phyloP scores from a whole-genome alignment of 1,140 invertebrate genomes.

The Tribolium madens region DNA sequence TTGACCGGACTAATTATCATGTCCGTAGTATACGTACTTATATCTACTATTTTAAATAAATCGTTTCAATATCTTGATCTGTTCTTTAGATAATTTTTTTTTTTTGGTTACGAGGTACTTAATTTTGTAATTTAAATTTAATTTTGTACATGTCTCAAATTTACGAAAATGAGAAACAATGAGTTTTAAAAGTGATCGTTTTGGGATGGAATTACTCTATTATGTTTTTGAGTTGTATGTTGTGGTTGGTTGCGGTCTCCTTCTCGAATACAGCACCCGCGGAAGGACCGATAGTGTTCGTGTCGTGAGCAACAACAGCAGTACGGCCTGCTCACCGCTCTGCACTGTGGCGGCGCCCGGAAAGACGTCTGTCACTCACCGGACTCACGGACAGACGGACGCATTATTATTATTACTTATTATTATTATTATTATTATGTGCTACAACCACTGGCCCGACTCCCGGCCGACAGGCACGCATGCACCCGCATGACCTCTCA shows the following conservation, averaged over 20 bases:
- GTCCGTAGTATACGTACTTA: too few species aligned
- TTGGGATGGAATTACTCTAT: too few species aligned
- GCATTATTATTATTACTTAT: too few species aligned
- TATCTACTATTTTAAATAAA: too few species aligned
- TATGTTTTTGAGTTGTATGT: constrained; percentile 58
- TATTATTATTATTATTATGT: constrained; percentile 21
- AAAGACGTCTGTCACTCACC: constrained; percentile 48
- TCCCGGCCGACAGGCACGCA: constrained; percentile 56
- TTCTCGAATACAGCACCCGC: constrained; percentile 83
- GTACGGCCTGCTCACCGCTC: constrained; percentile 57
- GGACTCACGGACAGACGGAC: constrained; percentile 54
- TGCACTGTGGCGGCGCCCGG: constrained; percentile 57
- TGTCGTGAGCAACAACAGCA: constrained; percentile 59
- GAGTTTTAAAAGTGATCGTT: too few species aligned
- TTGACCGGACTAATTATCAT: too few species aligned
- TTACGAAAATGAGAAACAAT: too few species aligned
- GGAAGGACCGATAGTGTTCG: constrained; percentile 72
- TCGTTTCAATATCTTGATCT: too few species aligned
- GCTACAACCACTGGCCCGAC: constrained; percentile 51
- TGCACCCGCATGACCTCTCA: constrained; percentile 54
- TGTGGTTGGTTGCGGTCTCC: constrained; percentile 78
- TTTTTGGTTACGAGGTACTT: too few species aligned
- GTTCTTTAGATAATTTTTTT: too few species aligned
- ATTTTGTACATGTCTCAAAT: too few species aligned
- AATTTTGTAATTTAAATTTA: too few species aligned